Percentiles rank a stretch among this genome's conserved stretches.
These are phyloP conservation scores for Nannobrachium achirus DNA, from an alignment of 2,113 vertebrate species.

Conservation along the genomic window DNA sequence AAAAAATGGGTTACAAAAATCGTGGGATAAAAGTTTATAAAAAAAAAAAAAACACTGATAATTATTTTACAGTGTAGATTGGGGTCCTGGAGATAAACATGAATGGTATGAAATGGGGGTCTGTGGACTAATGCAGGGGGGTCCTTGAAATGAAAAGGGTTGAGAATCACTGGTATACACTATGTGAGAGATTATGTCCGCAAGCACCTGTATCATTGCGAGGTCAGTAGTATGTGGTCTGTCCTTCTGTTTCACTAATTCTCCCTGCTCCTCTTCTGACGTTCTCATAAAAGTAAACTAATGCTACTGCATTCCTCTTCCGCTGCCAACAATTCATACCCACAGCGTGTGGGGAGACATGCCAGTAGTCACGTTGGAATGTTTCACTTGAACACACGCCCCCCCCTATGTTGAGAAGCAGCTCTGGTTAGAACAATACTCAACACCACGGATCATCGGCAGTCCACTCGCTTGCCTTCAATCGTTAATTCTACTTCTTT, in stretches of 20 bases:
- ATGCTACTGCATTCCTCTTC: neutral
- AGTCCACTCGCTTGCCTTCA: neutral
- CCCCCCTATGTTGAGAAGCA: constrained; percentile 22
- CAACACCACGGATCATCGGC: constrained; percentile 4
- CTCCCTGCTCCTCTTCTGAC: neutral
- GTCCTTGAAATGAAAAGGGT: too few species aligned
- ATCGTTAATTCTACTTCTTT: constrained; percentile 20
- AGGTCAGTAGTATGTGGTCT: constrained; percentile 16
- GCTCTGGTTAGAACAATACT: neutral
- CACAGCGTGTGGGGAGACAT: neutral
- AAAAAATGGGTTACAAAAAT: too few species aligned
- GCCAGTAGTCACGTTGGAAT: constrained; percentile 5
- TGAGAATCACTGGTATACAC: neutral
- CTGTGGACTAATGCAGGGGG: too few species aligned
- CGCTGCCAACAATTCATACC: too few species aligned
- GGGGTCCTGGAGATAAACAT: too few species aligned
- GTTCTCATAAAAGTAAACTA: neutral
- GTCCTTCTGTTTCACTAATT: neutral
- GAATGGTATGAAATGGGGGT: too few species aligned
- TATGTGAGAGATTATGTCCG: neutral
- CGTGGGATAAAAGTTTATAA: too few species aligned
- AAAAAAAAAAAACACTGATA: too few species aligned
- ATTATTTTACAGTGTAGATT: too few species aligned
- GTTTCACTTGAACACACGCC: neutral
- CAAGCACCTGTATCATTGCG: constrained; percentile 37